Evolutionary conservation across 2,113 vertebrate genomes (phyloP), one percentile per base, ranked within the genome.

Genomic region (Sander lucioperca): DNA sequence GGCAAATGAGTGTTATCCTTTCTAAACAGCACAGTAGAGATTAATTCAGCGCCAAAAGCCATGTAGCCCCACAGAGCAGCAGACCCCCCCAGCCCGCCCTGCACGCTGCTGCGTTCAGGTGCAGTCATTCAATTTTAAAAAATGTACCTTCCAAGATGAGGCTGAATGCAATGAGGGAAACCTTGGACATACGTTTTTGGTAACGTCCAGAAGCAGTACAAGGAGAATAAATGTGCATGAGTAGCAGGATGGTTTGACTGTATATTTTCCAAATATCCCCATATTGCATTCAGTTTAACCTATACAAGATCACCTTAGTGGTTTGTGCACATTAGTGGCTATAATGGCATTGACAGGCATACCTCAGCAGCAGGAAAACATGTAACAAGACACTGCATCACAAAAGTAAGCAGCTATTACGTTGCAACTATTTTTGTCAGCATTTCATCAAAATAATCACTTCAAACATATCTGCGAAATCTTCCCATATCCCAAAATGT

Each of bases 71-170:
- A 21, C 21, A 36, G 11, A 59, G 23, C 70, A 27, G 48, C 54
- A 68, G 21, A 57, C 53, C 54, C 53, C 54, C 77, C 30, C 50
- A 48, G 43, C n/a, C 47, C 7, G 23, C 39, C 14, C 16, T 1
- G 30, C 30, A 19, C 19, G 85, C 59, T 75, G 77, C 59, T 75
- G 77, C 61, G 14, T 79, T 88, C 85, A 86, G 54, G 77, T 39
- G 62, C 30, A 9, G 2, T 58, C 39, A 14, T 27, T 14, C 69
- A 18, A 43, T 47, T 10, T 4, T 16, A 51, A 61, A 51, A 61
- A 8, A 18, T 30, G 6, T 13, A 74, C 15, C 43, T 47, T 6
- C 14, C 36, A 58, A 13, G 11, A 21, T 11, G 43, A 50, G 18
- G 6, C 23, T 71, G 68, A 33, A 71, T 16, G 30, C 27, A 51